Evolutionary conservation across 2,888 invertebrate genomes (phyloP).

Genomic region (Lacanobia wlatinum): DNA sequence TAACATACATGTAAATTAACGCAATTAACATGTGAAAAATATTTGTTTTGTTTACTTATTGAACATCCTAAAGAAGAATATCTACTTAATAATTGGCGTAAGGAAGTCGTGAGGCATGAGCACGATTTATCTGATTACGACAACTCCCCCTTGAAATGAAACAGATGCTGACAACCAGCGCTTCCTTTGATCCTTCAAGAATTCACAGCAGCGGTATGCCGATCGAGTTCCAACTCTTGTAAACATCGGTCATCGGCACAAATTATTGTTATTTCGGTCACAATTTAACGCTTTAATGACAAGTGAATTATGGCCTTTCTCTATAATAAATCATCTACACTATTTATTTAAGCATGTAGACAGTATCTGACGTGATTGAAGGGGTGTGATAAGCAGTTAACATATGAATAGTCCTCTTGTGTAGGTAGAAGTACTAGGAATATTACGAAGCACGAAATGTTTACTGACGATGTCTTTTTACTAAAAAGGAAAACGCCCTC

Average conservation of each 20-base stretch:
- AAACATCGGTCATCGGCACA: slow-evolving; percentile 78
- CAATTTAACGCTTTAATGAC: slow-evolving; percentile 67
- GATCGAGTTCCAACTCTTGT: slow-evolving; percentile 73
- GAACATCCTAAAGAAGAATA: slow-evolving; percentile 28
- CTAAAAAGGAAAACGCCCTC: slow-evolving; percentile 43
- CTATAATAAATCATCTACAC: slow-evolving; percentile 37
- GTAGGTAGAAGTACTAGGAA: slow-evolving; percentile 15
- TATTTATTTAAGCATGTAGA: slow-evolving; percentile 43
- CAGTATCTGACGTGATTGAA: slow-evolving; percentile 37
- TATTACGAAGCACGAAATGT: slow-evolving; percentile 31
- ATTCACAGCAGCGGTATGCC: slow-evolving; percentile 74
- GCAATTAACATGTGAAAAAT: slow-evolving; percentile 1
- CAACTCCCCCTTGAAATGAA: slow-evolving; percentile 81
- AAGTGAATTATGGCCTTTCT: slow-evolving; percentile 66
- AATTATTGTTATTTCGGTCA: slow-evolving; percentile 76
- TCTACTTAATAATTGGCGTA: slow-evolving; percentile 68
- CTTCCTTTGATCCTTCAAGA: slow-evolving; percentile 84
- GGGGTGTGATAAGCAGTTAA: slow-evolving; percentile 48
- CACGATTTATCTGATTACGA: slow-evolving; percentile 84
- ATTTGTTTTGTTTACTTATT: slow-evolving; percentile 17
- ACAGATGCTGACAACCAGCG: slow-evolving; percentile 77
- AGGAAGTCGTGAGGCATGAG: slow-evolving; percentile 80
- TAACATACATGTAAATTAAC: slow-evolving; percentile 1
- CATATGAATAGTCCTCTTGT: slow-evolving; percentile 22
- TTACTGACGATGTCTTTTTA: slow-evolving; percentile 13